Evolutionary conservation across 2,113 vertebrate genomes (phyloP).

Genomic region (Tapirus terrestris): DNA sequence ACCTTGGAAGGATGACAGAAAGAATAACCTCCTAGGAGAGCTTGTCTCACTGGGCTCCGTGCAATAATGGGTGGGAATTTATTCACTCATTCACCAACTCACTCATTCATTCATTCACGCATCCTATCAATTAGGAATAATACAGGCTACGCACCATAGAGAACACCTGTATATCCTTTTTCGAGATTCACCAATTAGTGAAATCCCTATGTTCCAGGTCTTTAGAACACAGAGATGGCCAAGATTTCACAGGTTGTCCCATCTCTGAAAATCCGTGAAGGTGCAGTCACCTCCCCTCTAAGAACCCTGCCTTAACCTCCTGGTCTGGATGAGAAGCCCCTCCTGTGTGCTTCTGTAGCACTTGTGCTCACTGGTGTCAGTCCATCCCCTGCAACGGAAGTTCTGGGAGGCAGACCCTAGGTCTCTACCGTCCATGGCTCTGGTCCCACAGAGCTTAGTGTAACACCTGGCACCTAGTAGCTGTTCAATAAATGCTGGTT

Average conservation of each 20-base stretch:
- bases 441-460: neutral
- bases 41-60: neutral
- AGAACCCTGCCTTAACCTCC: neutral
- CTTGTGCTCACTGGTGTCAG: fast-evolving
- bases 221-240: neutral
- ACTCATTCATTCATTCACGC: neutral
- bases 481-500: neutral
- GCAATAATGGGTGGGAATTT: neutral
- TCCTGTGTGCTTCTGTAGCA: fast-evolving
- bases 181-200: neutral
- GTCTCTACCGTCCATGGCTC: neutral
- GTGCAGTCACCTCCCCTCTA: fast-evolving
- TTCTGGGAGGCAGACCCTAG: neutral
- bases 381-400: neutral
- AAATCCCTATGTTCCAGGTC: neutral
- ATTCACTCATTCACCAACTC: neutral
- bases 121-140: no score
- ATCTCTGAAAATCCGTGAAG: neutral
- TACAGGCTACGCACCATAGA: neutral
- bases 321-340: neutral
- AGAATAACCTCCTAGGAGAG: neutral
- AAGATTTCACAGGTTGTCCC: no score
- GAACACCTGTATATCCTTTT: fast-evolving
- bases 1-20: neutral
- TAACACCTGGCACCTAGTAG: fast-evolving